A percentile compares a stretch with the other conserved stretches of the same genome.
Conservation (phyloP, 2,888 invertebrate species). For the Pristionchus arcanus region DNA sequence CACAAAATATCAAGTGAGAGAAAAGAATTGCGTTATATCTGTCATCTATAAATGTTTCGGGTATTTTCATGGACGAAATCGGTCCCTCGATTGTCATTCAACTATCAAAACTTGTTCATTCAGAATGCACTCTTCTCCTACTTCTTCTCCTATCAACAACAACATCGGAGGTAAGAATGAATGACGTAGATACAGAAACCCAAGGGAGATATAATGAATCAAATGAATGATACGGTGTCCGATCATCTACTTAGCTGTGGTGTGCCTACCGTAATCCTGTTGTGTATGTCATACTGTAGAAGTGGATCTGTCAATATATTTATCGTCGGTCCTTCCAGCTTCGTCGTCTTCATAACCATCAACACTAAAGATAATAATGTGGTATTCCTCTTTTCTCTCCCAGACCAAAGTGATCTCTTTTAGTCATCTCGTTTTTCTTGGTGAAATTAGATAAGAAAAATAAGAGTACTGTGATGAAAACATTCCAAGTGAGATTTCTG, state of each 20-base stretch:
- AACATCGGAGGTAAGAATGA: slow-evolving; percentile 2
- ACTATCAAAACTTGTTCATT: neutral
- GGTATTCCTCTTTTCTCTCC: neutral
- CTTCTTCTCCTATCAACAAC: slow-evolving; percentile 23
- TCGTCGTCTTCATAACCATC: neutral
- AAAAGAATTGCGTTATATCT: too few species aligned
- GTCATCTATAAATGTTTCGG: too few species aligned
- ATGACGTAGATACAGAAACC: neutral
- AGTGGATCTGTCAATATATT: neutral
- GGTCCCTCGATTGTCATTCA: neutral
- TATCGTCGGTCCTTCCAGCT: neutral
- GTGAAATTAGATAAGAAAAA: neutral
- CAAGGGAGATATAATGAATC: neutral
- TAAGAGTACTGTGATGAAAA: neutral
- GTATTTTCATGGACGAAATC: neutral
- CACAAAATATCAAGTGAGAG: too few species aligned
- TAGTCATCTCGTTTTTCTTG: slow-evolving; percentile 14
- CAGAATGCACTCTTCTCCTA: slow-evolving; percentile 40
- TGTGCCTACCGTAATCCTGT: neutral
- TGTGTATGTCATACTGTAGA: neutral
- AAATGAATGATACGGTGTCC: neutral
- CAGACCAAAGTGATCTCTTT: slow-evolving; percentile 2
- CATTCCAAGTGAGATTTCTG: neutral
- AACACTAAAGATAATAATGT: neutral
- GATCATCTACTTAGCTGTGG: neutral